Evolutionary conservation across 30 jellyfish, hydroid and myxozoan genomes (phyloP), one percentile per base, ranked within the genome.

Genomic region (Catostylus mosaicus): DNA sequence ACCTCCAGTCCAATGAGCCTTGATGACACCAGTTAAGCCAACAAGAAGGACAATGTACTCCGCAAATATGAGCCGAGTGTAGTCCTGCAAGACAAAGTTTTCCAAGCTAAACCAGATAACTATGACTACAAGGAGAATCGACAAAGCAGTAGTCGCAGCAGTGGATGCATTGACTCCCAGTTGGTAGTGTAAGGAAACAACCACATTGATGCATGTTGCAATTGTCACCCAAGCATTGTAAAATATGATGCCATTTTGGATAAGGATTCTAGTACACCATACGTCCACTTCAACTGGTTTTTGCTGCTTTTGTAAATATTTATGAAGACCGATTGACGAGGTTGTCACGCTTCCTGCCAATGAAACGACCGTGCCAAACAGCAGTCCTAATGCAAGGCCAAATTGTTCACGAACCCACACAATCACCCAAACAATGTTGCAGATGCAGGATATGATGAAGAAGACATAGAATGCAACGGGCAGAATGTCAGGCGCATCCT

Each of bases 41-140:
- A 70, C 85, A n/a, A 81, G 48, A 47, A 81, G 66, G 26, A 81
- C 91, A 32, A 81, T 51, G 70, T 81, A 81, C 77, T 81, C 84
- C 7, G 84, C 91, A 27, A 81, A 81, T 0, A 81, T 35, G 78
- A 67, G 67, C 30, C 91, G 19, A 11, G 91, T 81, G 68, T 81
- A 66, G 0, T 69, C 77, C 65, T 67, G 45, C 26, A 67, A 32
- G 23, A 57, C 78, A 26, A 81, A 70, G 29, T 81, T 81, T 56
- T 81, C 91, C 84, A 82, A 3, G 65, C 33, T 32, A 60, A 89
- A 89, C 97, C 97, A 89, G 23, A 70, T 2, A 24, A 67, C 75
- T 7, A 72, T 90, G 75, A 75, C 45, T 60, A 73, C 77, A 16
- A 67, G 71, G 19, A 89, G 88, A 22, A 81, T 0, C 1, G 95